Evolutionary conservation across 2,797 vertebrate species (phyloP).

Genomic region (Notoglanidium macrostoma): DNA sequence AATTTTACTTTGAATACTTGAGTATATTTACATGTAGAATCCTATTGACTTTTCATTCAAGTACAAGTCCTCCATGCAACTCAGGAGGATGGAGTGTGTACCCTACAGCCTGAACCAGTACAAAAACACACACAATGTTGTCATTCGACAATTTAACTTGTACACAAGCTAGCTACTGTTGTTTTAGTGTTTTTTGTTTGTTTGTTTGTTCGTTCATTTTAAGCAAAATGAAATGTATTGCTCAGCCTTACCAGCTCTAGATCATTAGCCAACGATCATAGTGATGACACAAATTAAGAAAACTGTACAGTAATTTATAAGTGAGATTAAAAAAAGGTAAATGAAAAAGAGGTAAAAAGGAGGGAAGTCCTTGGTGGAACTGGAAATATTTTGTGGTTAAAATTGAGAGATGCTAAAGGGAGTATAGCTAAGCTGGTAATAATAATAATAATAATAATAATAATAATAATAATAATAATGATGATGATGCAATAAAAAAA

Average conservation of each 20-base stretch:
- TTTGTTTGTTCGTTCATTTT: neutral
- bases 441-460: neutral
- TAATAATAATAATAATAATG: neutral
- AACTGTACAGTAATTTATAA: neutral
- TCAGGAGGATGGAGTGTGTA: slow-evolving; percentile 62
- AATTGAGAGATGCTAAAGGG: neutral
- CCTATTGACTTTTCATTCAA: neutral
- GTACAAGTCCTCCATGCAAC: slow-evolving; percentile 44
- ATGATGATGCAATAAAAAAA: neutral
- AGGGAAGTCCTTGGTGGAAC: neutral
- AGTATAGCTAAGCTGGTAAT: neutral
- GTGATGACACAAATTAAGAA: neutral
- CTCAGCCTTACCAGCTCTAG: slow-evolving; percentile 66
- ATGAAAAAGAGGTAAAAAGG: neutral
- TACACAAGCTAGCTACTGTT: slow-evolving; percentile 68
- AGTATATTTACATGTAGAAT: neutral
- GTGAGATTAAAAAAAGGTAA: neutral
- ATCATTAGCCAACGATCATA: neutral
- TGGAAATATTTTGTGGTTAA: neutral
- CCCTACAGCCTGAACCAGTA: slow-evolving; percentile 67
- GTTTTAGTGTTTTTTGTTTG: slow-evolving; percentile 40
- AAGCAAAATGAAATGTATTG: slow-evolving; percentile 49
- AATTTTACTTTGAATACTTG: neutral
- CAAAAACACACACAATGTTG: slow-evolving; percentile 58
- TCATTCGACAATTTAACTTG: slow-evolving; percentile 72